phyloP scores from a whole-genome alignment of 2,888 invertebrate genomes.

The Chloroclysta siterata region DNA sequence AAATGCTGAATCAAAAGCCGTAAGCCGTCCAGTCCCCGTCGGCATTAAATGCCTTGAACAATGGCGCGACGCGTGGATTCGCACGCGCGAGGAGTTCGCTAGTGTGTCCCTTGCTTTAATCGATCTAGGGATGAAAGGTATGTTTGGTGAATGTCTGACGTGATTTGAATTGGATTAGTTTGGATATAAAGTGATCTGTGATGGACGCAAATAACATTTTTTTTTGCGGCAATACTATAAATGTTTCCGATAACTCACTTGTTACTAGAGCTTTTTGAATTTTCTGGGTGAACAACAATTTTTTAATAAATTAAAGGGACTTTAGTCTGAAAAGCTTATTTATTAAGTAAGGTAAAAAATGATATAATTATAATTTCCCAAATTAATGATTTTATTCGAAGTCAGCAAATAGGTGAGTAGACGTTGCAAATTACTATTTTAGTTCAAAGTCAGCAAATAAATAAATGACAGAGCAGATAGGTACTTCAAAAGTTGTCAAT shows the following conservation, averaged over 20 bases:
- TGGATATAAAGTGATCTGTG: slow-evolving; percentile 3
- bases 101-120: slow-evolving; percentile 55
- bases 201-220: background rate
- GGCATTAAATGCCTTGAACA: slow-evolving; percentile 66
- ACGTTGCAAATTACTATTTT: no score
- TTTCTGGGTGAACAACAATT: no score
- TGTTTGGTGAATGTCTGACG: slow-evolving; percentile 27
- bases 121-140: slow-evolving; percentile 35
- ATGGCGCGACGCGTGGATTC: slow-evolving; percentile 59
- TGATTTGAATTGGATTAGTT: slow-evolving; percentile 28
- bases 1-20: slow-evolving; percentile 51
- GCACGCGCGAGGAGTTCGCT: slow-evolving; percentile 60
- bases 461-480: background rate
- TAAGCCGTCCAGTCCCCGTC: slow-evolving; percentile 50
- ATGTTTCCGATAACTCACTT: no score
- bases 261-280: no score
- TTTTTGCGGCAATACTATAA: no score
- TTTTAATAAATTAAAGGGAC: no score
- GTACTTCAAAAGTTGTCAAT: slow-evolving; percentile 8
- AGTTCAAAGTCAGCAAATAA: background rate
- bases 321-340: no score
- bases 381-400: no score
- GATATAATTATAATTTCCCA: no score
- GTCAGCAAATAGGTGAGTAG: no score
- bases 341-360: no score